A percentile compares a stretch with the other conserved stretches of the same genome.
These are phyloP conservation scores for Rhinichthys osculus DNA, from an alignment of 2,797 vertebrate genomes.

Conservation along the genomic window DNA sequence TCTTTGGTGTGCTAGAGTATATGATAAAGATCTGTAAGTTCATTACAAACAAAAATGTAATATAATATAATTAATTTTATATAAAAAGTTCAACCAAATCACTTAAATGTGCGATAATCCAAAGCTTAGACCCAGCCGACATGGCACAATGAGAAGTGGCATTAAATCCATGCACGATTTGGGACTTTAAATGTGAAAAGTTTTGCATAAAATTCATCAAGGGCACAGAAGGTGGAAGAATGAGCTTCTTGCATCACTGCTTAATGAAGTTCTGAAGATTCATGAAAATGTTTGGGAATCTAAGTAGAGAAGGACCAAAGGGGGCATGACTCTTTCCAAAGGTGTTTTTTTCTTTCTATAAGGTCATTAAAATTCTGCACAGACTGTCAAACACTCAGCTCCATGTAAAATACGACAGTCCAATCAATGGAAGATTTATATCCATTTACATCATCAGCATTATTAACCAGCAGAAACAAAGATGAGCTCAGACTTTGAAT, in stretches of 20 bases:
- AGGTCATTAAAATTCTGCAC: conserved; percentile 10
- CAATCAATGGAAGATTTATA: background rate
- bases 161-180: conserved; percentile 36
- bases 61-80: background rate
- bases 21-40: background rate
- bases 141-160: background rate
- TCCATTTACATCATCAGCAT: background rate
- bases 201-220: conserved; percentile 36
- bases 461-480: background rate
- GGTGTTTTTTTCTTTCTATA: background rate
- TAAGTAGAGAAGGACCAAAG: conserved; percentile 6
- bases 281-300: conserved; percentile 16
- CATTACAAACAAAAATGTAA: conserved; percentile 1
- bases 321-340: conserved; percentile 9
- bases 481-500: background rate
- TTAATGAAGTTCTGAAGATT: conserved; percentile 21
- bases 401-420: conserved; percentile 2
- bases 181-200: conserved; percentile 23
- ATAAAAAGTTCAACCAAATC: background rate
- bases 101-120: background rate
- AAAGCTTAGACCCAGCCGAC: background rate
- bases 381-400: background rate
- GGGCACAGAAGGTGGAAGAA: conserved; percentile 21
- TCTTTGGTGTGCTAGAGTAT: background rate
- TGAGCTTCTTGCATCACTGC: background rate